These are phyloP conservation scores for Sminthurinus aureus DNA, from an alignment of 2,888 invertebrate genomes.

Conservation along the genomic window DNA sequence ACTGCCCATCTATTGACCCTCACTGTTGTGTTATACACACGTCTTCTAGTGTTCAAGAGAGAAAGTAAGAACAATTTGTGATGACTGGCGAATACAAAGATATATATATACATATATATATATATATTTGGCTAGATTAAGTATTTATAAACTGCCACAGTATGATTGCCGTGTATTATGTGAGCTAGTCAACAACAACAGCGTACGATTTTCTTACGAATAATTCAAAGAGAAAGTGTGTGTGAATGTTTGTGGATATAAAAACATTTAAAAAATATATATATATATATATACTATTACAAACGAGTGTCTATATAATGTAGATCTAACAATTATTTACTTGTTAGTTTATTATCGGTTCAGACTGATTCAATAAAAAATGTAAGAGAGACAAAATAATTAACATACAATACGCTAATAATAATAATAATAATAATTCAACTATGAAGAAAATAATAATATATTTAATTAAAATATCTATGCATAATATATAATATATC, in stretches of 20 bases:
- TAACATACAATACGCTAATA: too few species aligned
- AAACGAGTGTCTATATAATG: background rate
- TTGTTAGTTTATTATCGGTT: conserved; percentile 26
- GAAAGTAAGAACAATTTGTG: conserved; percentile 7
- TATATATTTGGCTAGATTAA: background rate
- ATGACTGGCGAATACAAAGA: conserved; percentile 11
- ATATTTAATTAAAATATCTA: conserved; percentile 14
- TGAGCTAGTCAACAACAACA: conserved; percentile 40
- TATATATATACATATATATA: background rate
- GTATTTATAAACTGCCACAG: conserved; percentile 20
- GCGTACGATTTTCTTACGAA: conserved; percentile 28
- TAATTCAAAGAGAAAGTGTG: background rate
- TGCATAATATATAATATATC: background rate
- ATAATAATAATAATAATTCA: conserved; percentile 28
- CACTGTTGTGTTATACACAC: conserved; percentile 21
- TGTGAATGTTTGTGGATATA: background rate
- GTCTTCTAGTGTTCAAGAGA: conserved; percentile 37
- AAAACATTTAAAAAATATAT: too few species aligned
- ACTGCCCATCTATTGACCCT: conserved; percentile 37
- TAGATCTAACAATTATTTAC: too few species aligned
- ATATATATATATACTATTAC: too few species aligned
- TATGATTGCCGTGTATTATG: conserved; percentile 35
- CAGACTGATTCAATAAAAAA: conserved; percentile 38
- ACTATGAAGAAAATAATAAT: conserved; percentile 7
- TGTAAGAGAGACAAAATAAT: too few species aligned